phyloP scores from a whole-genome alignment of 2,113 vertebrate species.

The Calidris pygmaea region DNA sequence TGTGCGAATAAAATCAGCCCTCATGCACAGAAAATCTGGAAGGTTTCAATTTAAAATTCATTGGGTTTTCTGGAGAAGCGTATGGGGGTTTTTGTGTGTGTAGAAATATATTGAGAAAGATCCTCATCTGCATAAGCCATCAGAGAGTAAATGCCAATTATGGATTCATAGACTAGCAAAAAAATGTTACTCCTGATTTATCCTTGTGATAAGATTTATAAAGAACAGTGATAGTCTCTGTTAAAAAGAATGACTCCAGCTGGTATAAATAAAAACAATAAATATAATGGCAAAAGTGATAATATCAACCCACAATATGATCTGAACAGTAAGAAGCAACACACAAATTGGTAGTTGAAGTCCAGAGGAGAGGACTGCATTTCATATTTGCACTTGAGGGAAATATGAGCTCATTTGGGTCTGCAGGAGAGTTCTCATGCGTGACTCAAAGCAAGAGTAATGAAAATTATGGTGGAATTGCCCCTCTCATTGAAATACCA shows the following conservation, averaged over 20 bases:
- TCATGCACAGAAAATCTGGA: not conserved
- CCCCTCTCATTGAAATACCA: not conserved
- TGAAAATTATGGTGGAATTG: constrained; percentile 4
- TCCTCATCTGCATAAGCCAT: constrained; percentile 23
- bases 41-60: constrained; percentile 20
- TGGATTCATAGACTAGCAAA: constrained; percentile 5
- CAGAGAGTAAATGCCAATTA: constrained; percentile 19
- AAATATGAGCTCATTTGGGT: constrained; percentile 15
- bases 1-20: constrained; percentile 3
- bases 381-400: constrained; percentile 13
- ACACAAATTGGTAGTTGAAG: not conserved
- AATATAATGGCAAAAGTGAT: not conserved
- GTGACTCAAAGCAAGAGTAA: constrained; percentile 3
- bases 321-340: not conserved
- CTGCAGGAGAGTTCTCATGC: not conserved
- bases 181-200: constrained; percentile 38
- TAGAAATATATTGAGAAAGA: not conserved
- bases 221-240: not conserved
- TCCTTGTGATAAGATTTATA: constrained; percentile 31
- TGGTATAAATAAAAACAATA: constrained; percentile 29
- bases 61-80: not conserved
- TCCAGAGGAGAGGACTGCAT: not conserved
- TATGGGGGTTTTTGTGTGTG: not conserved
- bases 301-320: not conserved
- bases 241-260: not conserved